Evolutionary conservation across 2,797 vertebrate genomes (phyloP).

Genomic region (Etheostoma perlongum): DNA sequence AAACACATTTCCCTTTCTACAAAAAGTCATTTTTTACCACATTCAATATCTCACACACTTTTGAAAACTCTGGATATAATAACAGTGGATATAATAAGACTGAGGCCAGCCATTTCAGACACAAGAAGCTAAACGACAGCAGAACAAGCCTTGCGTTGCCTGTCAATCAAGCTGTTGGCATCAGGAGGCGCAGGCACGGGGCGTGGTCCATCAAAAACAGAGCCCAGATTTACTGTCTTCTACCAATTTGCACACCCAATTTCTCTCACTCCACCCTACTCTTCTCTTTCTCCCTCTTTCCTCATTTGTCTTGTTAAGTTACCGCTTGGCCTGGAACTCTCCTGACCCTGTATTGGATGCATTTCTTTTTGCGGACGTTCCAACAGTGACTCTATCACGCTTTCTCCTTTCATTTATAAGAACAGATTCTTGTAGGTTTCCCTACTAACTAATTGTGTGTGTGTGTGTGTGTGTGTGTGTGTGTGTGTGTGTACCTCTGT

Average conservation of each 20-base stretch:
- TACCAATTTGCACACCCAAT: conserved; percentile 27
- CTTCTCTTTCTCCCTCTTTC: conserved; percentile 12
- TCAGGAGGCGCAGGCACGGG: conserved; percentile 8
- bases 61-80: neutral
- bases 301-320: conserved; percentile 56
- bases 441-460: conserved; percentile 2
- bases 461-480: conserved; percentile 11
- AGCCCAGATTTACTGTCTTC: conserved; percentile 25
- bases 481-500: conserved; percentile 89
- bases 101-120: neutral
- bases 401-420: conserved; percentile 30
- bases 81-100: neutral
- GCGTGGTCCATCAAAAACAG: conserved; percentile 19
- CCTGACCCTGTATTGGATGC: conserved; percentile 47
- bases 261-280: neutral
- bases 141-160: conserved; percentile 3
- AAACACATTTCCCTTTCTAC: neutral
- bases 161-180: conserved; percentile 46
- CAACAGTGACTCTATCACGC: conserved; percentile 34
- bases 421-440: conserved; percentile 1
- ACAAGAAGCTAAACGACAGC: conserved; percentile 7
- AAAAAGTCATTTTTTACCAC: neutral
- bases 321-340: conserved; percentile 41
- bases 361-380: conserved; percentile 8
- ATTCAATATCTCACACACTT: neutral